Percentiles rank a stretch among this genome's conserved stretches.
phyloP scores from a whole-genome alignment of 2,888 invertebrate genomes.

The Netelia inedita region DNA sequence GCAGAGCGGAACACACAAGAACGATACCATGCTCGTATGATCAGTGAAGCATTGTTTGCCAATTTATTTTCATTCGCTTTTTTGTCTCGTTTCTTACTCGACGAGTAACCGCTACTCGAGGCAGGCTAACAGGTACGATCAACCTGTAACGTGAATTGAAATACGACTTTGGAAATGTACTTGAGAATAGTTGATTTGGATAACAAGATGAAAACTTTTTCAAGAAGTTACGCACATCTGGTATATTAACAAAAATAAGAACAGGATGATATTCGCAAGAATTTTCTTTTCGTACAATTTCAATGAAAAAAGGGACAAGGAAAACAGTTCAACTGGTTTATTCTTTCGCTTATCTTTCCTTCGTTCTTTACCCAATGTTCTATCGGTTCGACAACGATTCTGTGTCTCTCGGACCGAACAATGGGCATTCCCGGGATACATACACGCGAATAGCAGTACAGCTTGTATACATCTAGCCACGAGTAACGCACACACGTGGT shows the following conservation, averaged over 20 bases:
- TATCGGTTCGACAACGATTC: slow-evolving; percentile 34
- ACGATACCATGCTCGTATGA: slow-evolving; percentile 41
- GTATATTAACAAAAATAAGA: no score
- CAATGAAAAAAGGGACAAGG: not conserved
- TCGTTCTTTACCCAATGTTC: slow-evolving; percentile 3
- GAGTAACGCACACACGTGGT: not conserved
- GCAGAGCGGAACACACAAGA: slow-evolving; percentile 8
- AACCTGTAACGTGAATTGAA: slow-evolving; percentile 37
- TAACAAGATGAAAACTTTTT: not conserved
- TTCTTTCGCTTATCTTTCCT: not conserved
- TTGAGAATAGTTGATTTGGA: slow-evolving; percentile 1
- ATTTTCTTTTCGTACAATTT: not conserved
- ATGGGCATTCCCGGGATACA: slow-evolving; percentile 40
- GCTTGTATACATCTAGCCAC: slow-evolving; percentile 30
- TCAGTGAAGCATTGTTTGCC: slow-evolving; percentile 55
- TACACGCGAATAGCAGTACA: slow-evolving; percentile 28
- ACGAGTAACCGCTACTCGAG: not conserved
- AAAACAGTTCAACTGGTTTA: not conserved
- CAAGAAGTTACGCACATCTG: no score
- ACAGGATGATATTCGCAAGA: no score
- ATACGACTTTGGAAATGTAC: not conserved
- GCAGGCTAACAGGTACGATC: slow-evolving; percentile 32
- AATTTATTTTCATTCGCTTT: slow-evolving; percentile 18
- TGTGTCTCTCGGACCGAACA: slow-evolving; percentile 31
- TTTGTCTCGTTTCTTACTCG: slow-evolving; percentile 6